phyloP scores from a whole-genome alignment of 30 jellyfish, hydroid and myxozoan genomes.

The Chrysaora quinquecirrha region DNA sequence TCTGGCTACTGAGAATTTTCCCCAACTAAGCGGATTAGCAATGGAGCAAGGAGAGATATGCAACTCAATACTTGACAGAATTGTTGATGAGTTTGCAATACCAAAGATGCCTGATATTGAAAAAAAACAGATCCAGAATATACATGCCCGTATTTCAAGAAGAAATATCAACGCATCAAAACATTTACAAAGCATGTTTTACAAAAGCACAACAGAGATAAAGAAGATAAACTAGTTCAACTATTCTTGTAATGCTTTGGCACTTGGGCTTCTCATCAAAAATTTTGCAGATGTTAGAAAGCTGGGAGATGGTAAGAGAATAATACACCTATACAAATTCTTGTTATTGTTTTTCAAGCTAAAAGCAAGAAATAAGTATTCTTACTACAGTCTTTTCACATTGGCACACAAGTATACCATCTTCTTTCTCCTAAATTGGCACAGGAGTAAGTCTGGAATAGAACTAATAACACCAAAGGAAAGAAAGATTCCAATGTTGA shows the following conservation, averaged over 20 bases:
- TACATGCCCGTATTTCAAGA: not conserved
- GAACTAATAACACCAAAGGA: not conserved
- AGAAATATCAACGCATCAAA: not conserved
- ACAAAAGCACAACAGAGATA: not conserved
- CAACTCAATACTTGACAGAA: not conserved
- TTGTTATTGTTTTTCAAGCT: not conserved
- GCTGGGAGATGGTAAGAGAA: not conserved
- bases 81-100: slow-evolving; percentile 12
- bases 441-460: not conserved
- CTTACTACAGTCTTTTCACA: not conserved
- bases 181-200: not conserved
- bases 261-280: not conserved
- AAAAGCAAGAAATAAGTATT: not conserved
- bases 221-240: not conserved
- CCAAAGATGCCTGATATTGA: slow-evolving; percentile 7
- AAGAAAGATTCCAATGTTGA: not conserved
- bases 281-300: not conserved
- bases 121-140: not conserved
- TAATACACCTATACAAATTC: not conserved
- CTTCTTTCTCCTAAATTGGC: not conserved
- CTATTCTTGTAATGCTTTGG: slow-evolving; percentile 3
- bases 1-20: not conserved
- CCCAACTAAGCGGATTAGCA: not conserved
- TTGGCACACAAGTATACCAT: not conserved
- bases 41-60: not conserved